Percentiles rank a stretch among this genome's conserved stretches.
These are phyloP conservation scores for Harmothoe impar DNA, from an alignment of 2,888 invertebrate species.

Conservation along the genomic window DNA sequence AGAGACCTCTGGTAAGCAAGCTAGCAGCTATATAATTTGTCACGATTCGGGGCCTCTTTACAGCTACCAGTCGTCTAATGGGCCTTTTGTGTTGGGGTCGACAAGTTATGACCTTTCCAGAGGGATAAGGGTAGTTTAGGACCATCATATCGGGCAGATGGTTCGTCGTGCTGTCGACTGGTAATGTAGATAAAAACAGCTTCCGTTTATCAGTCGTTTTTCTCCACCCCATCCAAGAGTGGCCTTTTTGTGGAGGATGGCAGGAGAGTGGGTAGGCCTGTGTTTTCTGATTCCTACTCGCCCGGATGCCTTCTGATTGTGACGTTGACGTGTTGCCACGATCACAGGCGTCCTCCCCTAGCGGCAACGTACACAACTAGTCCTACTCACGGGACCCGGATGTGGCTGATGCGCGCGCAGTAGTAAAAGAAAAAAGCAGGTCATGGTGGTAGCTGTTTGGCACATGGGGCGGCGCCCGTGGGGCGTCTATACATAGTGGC, in stretches of 20 bases:
- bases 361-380: neutral
- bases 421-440: neutral
- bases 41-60: neutral
- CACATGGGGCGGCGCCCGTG: too few relatives aligned
- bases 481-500: conserved; percentile 21
- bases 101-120: conserved; percentile 24
- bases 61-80: conserved; percentile 34
- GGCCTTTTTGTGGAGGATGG: neutral
- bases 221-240: neutral
- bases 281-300: conserved; percentile 38
- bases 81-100: conserved; percentile 13
- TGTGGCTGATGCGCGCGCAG: too few relatives aligned
- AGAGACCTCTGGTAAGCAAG: neutral
- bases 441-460: neutral
- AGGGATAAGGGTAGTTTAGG: conserved; percentile 33
- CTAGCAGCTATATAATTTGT: conserved; percentile 39
- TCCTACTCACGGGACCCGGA: too few relatives aligned
- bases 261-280: neutral
- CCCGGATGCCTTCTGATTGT: neutral
- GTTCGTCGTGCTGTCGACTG: neutral
- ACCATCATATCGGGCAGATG: conserved; percentile 48
- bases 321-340: neutral
- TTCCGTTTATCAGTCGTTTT: conserved; percentile 43
- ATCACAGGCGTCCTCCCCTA: neutral
- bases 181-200: conserved; percentile 19